These are phyloP conservation scores for Kryptopterus vitreolus DNA, from an alignment of 2,797 vertebrate genomes.

Conservation along the genomic window DNA sequence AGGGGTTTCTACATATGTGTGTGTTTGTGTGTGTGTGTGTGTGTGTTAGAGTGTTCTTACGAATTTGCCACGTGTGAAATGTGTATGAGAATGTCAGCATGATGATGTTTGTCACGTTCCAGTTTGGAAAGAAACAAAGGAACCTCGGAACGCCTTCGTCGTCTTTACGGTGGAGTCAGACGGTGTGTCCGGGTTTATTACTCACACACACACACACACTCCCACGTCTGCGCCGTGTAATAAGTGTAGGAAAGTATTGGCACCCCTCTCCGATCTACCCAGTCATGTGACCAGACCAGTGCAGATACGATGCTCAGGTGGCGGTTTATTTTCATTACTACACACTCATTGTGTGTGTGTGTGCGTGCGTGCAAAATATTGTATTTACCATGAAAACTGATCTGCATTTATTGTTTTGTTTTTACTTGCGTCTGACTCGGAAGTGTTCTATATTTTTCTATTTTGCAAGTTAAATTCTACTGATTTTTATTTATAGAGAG, in stretches of 20 bases:
- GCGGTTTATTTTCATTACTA: background rate
- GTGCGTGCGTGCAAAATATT: too few species aligned
- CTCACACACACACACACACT: background rate
- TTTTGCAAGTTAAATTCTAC: too few species aligned
- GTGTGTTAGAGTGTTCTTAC: background rate
- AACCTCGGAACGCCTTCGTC: background rate
- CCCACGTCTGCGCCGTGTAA: background rate
- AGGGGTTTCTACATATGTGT: too few species aligned
- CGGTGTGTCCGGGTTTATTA: background rate
- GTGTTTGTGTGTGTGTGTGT: background rate
- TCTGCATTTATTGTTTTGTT: too few species aligned
- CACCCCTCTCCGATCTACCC: background rate
- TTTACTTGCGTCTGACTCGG: too few species aligned
- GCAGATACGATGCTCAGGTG: background rate
- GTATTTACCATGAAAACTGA: too few species aligned
- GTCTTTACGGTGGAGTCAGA: background rate
- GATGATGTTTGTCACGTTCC: constrained; percentile 9
- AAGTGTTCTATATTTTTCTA: too few species aligned
- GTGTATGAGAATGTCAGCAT: constrained; percentile 12
- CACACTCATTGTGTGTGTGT: background rate
- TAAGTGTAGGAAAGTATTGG: background rate
- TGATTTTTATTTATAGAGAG: background rate
- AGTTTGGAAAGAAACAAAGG: background rate
- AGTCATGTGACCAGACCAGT: background rate
- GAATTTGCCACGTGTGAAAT: background rate